These are phyloP conservation scores for Metellina segmentata DNA, from an alignment of 2,888 invertebrate species.

Conservation along the genomic window DNA sequence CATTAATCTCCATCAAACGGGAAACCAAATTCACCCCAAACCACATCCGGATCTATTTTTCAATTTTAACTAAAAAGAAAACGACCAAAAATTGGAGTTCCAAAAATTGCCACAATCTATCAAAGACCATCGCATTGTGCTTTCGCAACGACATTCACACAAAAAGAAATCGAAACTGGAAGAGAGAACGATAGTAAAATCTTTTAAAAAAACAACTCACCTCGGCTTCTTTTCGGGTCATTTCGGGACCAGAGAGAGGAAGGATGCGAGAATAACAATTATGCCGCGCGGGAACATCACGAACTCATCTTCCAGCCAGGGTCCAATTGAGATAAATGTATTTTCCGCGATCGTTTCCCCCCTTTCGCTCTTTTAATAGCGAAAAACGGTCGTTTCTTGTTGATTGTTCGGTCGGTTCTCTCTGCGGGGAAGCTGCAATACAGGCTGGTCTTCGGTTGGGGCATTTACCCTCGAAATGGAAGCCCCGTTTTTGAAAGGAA, in stretches of 20 bases:
- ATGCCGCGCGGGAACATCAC: slow-evolving; percentile 44
- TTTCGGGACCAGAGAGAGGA: slow-evolving; percentile 19
- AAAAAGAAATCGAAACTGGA: background rate
- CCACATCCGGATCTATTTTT: background rate
- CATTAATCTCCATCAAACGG: too few species aligned
- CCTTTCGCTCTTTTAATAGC: slow-evolving; percentile 16
- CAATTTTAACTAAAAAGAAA: background rate
- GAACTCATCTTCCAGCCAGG: slow-evolving; percentile 30
- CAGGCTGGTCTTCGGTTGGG: background rate
- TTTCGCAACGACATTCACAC: background rate
- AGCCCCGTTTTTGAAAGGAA: background rate
- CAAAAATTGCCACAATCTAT: background rate
- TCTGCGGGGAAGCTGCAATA: background rate
- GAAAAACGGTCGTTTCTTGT: slow-evolving; percentile 2
- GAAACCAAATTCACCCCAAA: background rate
- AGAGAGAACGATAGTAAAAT: slow-evolving; percentile 3
- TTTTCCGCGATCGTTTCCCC: slow-evolving; percentile 41
- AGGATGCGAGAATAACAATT: slow-evolving; percentile 36
- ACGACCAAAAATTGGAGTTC: background rate
- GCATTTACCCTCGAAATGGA: background rate
- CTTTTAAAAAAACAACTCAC: slow-evolving; percentile 24
- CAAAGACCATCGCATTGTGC: background rate
- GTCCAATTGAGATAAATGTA: slow-evolving; percentile 67
- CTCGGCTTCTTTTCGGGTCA: slow-evolving; percentile 45
- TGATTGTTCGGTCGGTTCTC: background rate